Conservation (phyloP, 2,888 invertebrate genomes). For the Drosophila mettleri region DNA sequence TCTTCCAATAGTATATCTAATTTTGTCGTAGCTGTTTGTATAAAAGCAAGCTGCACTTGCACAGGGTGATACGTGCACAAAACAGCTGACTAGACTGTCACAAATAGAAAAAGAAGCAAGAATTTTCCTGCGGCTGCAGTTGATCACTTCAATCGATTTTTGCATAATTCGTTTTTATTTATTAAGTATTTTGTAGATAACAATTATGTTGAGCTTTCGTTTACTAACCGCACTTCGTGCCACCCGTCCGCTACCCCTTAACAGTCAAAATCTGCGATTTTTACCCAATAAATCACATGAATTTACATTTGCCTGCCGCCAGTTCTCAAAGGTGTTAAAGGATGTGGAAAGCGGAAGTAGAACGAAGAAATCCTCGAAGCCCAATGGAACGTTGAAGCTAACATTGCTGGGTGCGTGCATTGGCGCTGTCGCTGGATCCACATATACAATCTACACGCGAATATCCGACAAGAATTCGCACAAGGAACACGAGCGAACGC, state of each 20-base stretch:
- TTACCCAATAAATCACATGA: conserved; percentile 20
- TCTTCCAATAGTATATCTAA: conserved; percentile 46
- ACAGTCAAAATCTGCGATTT: conserved; percentile 29
- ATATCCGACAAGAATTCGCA: conserved; percentile 77
- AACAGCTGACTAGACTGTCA: conserved; percentile 35
- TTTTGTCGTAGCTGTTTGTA: background rate
- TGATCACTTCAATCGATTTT: conserved; percentile 37
- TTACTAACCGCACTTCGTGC: conserved; percentile 44
- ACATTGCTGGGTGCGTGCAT: conserved; percentile 87
- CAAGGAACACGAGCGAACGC: conserved; percentile 83
- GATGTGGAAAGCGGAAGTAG: conserved; percentile 10
- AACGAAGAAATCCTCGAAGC: conserved; percentile 13
- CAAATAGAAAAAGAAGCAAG: conserved; percentile 23
- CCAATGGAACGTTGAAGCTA: conserved; percentile 85
- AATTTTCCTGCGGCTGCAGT: conserved; percentile 18
- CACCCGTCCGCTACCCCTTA: conserved; percentile 19
- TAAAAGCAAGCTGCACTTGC: background rate
- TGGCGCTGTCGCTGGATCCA: conserved; percentile 87
- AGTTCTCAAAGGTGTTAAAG: conserved; percentile 33
- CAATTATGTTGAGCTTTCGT: conserved; percentile 73
- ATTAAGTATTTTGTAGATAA: conserved; percentile 32
- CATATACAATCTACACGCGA: conserved; percentile 84
- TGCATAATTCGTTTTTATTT: conserved; percentile 63
- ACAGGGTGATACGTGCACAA: conserved; percentile 22
- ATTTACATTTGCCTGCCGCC: conserved; percentile 30